A percentile compares a stretch with the other conserved stretches of the same genome.
Evolutionary conservation across 1,140 invertebrate genomes (phyloP).

Genomic region (Tetragonula clypearis): DNA sequence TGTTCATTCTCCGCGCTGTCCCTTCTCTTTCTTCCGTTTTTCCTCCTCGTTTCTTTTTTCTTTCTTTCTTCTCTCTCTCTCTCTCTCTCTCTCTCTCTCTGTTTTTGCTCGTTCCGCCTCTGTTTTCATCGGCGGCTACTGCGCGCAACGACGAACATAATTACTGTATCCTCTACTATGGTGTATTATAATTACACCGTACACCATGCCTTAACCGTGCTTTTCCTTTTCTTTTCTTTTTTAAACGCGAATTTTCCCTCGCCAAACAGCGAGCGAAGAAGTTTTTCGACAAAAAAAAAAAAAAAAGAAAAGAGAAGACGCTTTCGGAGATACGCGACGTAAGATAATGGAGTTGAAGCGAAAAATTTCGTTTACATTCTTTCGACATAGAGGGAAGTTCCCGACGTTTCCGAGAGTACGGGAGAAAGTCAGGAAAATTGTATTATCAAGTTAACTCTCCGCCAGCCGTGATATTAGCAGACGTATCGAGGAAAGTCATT

Average conservation of each 20-base stretch:
- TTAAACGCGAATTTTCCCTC: background rate
- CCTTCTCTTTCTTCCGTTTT: conserved; percentile 12
- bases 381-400: no score
- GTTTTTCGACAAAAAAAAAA: background rate
- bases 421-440: no score
- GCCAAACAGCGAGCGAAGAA: background rate
- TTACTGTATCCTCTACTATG: conserved; percentile 19
- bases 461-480: no score
- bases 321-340: background rate
- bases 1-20: conserved; percentile 47
- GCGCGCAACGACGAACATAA: conserved; percentile 25
- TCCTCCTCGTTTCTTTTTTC: background rate
- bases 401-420: no score
- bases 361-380: no score
- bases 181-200: background rate
- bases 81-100: background rate
- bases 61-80: background rate
- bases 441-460: no score
- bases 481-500: no score
- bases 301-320: background rate
- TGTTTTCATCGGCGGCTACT: background rate
- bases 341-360: background rate
- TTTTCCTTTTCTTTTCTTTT: background rate
- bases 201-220: background rate
- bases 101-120: background rate